Base-by-base conservation (phyloP, 2,888 invertebrate species). In the Nudaria mundana region DNA sequence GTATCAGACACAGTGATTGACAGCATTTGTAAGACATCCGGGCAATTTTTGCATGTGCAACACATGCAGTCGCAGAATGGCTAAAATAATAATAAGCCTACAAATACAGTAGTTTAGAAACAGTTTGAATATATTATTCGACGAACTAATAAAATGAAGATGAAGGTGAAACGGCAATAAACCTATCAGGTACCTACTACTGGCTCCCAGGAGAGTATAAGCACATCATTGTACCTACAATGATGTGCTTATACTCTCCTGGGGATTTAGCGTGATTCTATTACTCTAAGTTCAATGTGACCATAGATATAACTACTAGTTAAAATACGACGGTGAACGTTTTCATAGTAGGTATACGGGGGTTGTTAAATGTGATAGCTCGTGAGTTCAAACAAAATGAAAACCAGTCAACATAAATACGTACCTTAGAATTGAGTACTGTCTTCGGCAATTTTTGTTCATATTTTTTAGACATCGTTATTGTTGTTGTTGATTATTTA, bases 21-120 rank as follows among this genome's bases (percentile, higher is more conserved):
- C 3, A 71, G 57, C 40, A 62, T 55, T 44, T 64, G 40, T 38
- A 65, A 47, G n/a, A 72, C 52, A 26, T 73, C 70, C 12, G 72
- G 73, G 30, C 76, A 76, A n/a, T 60, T 40, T 18, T 46, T 39
- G 44, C 71, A 66, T 13, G 29, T 23, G 48, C 76, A 76, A 13
- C 43, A 16, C 25, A 31, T 31, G 46, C 75, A 77, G 40, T 68
- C 63, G 54, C 75, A 76, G 50, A 70, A 64, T n/a, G 72, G 66
- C 77, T 76, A 57, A 46, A 75, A 66, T 39, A 75, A 66, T 39
- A 34, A 22, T 13, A 34, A 2, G 18, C 18, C 18, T 5, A n/a
- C 5, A 5, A 4, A 18, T 18, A 4, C 3, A 18, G 18, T 18
- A 18, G 3, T 18, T 4, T 18, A 18, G 18, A 3, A 18, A 18